Percentiles rank a stretch among this genome's conserved stretches.
Evolutionary conservation across 2,797 vertebrate genomes (phyloP).

Genomic region (Leuciscus waleckii): DNA sequence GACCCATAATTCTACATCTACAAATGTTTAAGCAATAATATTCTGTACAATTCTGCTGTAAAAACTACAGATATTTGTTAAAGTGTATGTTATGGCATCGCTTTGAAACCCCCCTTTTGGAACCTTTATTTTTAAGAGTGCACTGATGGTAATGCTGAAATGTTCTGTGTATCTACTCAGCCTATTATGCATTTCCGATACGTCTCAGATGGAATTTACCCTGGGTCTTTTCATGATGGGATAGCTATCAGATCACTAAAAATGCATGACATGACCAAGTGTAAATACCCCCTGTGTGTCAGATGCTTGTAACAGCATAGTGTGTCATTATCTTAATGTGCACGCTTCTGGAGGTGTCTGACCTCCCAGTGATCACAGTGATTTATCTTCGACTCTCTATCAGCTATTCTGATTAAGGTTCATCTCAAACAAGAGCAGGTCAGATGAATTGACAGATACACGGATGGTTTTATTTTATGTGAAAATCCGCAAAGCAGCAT

Average conservation of each 20-base stretch:
- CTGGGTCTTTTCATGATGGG: background rate
- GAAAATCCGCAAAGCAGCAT: conserved; percentile 46
- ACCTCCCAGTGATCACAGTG: conserved; percentile 29
- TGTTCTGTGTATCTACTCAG: background rate
- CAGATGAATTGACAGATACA: conserved; percentile 38
- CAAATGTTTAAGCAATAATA: too few species aligned
- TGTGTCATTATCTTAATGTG: conserved; percentile 37
- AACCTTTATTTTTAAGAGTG: background rate
- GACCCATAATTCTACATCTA: too few species aligned
- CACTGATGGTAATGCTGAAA: background rate
- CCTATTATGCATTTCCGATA: background rate
- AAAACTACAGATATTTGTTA: too few species aligned
- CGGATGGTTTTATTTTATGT: conserved; percentile 30
- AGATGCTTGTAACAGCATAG: conserved; percentile 2
- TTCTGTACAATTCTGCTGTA: too few species aligned
- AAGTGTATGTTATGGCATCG: background rate
- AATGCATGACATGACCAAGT: background rate
- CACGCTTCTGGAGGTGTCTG: conserved; percentile 28
- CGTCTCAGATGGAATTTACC: background rate
- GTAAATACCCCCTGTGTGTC: conserved; percentile 25
- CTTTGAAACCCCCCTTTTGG: background rate
- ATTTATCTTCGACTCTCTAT: conserved; percentile 37
- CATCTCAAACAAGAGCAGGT: conserved; percentile 21
- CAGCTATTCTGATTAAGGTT: conserved; percentile 28
- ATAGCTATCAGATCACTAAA: conserved; percentile 15